A percentile compares a stretch with the other conserved stretches of the same genome.
Conservation (phyloP, 2,113 vertebrate species). For the Trachemys scripta region DNA sequence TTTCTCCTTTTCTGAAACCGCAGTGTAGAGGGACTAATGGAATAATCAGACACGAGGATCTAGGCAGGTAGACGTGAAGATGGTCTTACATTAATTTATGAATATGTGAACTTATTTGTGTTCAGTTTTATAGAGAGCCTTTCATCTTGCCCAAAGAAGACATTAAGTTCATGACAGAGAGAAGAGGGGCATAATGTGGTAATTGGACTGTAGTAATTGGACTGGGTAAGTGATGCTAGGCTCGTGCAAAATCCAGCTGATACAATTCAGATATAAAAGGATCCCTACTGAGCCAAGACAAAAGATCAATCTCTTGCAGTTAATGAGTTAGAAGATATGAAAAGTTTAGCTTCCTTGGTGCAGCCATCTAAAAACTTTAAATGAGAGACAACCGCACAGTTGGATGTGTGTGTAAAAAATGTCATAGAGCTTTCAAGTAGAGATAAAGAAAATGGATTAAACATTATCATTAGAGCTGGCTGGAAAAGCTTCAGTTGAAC, state of each 20-base stretch:
- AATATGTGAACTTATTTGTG: slow-evolving; percentile 20
- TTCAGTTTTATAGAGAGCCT: slow-evolving; percentile 33
- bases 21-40: not conserved
- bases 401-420: not conserved
- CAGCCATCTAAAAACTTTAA: not conserved
- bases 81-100: slow-evolving; percentile 20
- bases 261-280: slow-evolving; percentile 29
- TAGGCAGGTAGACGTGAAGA: slow-evolving; percentile 26
- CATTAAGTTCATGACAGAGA: slow-evolving; percentile 27
- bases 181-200: slow-evolving; percentile 9
- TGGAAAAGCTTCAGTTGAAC: not conserved
- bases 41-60: slow-evolving; percentile 4
- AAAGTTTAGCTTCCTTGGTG: not conserved
- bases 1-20: slow-evolving; percentile 10
- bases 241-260: not conserved
- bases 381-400: not conserved
- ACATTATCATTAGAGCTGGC: rapidly evolving
- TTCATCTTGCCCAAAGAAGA: slow-evolving; percentile 32
- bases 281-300: slow-evolving; percentile 8
- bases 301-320: not conserved
- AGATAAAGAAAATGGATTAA: not conserved
- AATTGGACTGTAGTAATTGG: slow-evolving; percentile 52
- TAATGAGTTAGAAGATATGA: slow-evolving; percentile 10
- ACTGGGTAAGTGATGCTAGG: not conserved
- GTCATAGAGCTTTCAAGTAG: not conserved